Percentiles rank a stretch among this genome's conserved stretches.
Conservation (phyloP, 2,888 invertebrate genomes). For the Yponomeuta malinellus region DNA sequence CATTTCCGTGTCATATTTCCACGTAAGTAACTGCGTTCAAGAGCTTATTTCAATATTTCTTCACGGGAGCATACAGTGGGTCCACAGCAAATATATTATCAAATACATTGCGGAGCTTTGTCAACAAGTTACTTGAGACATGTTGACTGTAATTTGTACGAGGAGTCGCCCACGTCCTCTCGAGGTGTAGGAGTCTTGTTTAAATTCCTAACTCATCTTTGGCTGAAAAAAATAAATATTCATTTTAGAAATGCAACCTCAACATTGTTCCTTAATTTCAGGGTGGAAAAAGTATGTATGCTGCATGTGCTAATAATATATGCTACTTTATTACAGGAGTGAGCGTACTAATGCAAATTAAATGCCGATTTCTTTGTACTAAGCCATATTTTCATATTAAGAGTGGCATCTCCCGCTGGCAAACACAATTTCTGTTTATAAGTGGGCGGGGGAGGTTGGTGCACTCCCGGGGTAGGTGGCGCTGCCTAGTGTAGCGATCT, state of each 20-base stretch:
- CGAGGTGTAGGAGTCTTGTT: background rate
- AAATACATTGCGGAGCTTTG: conserved; percentile 33
- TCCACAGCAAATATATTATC: conserved; percentile 28
- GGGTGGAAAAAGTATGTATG: conserved; percentile 4
- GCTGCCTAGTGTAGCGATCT: background rate
- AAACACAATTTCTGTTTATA: conserved; percentile 54
- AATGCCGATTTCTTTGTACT: conserved; percentile 52
- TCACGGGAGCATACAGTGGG: conserved; percentile 39
- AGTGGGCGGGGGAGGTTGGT: background rate
- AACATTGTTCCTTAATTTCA: background rate
- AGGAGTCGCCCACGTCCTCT: conserved; percentile 37
- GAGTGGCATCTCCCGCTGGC: conserved; percentile 47
- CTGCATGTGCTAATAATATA: conserved; percentile 15
- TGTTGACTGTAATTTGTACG: conserved; percentile 66
- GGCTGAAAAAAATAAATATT: too few species aligned
- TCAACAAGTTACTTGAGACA: conserved; percentile 71
- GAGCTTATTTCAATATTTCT: conserved; percentile 28
- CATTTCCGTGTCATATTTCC: background rate
- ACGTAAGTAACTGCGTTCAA: background rate
- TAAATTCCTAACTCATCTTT: too few species aligned
- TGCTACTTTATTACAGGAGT: conserved; percentile 16
- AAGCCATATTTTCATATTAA: conserved; percentile 66
- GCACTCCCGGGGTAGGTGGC: background rate
- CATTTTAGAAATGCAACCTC: too few species aligned
- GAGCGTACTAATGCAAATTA: conserved; percentile 49